Evolutionary conservation across 1,140 invertebrate genomes (phyloP), one percentile per base, ranked within the genome.

Genomic region (Agraylea sexmaculata): DNA sequence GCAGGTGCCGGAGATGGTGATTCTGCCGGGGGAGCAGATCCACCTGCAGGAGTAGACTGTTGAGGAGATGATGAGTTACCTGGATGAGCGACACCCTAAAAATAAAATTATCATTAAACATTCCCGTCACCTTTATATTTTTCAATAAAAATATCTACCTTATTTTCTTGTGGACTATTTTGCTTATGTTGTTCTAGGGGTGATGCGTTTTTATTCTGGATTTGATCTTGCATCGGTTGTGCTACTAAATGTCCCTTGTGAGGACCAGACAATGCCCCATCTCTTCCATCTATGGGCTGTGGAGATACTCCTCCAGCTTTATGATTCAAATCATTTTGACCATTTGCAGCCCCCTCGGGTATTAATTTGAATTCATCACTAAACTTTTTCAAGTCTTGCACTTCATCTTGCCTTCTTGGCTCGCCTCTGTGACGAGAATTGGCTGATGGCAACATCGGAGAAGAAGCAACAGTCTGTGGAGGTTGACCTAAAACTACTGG

Each of bases 311-410:
- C 32, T 7, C 18, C 27, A 22, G 15, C 20, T 13, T 41, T 41
- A n/a, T 34, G 39, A 15, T 27, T 17, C 11, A 15, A 11, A 18
- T 41, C 39, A 6, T 11, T 7, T 3, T n/a, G 23, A 25, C 42
- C 53, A 49, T 57, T 62, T 19, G 57, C 59, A 2, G 60, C 58
- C 43, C 59, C 58, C 39, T 63, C 61, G 0, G 62, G 59, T 21
- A 57, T 58, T 46, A 73, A 45, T 46, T 71, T 71, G 55, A 73
- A 73, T 33, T 72, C 70, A 40, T 64, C 58, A 1, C 64, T 58
- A 51, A 72, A 72, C 42, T 64, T 62, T 32, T 66, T 64, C 13
- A 71, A 48, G 30, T 71, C 68, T 60, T 63, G 59, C 18, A 62
- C 57, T 39, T 64, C 62, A 22, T 64, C 60, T 42, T 57, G 54